Conservation (phyloP, 2,113 vertebrate species). For the Tragelaphus strepsiceros region DNA sequence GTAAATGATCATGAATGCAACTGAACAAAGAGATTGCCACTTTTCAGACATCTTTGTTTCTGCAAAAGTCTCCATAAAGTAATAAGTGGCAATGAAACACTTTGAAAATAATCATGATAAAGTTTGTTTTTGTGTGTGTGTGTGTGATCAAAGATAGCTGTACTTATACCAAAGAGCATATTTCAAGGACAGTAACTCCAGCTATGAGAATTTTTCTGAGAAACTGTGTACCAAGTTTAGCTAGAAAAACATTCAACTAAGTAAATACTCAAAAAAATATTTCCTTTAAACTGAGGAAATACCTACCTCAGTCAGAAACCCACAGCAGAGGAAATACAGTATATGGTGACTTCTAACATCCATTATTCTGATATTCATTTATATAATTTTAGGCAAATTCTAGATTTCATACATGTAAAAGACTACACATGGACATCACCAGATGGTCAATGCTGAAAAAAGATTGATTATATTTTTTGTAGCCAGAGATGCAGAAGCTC, state of each 20-base stretch:
- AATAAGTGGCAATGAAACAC: conserved; percentile 41
- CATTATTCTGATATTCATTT: background rate
- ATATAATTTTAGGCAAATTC: background rate
- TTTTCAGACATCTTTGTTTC: background rate
- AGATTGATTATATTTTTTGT: background rate
- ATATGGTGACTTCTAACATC: background rate
- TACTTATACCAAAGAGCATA: background rate
- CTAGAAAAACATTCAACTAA: background rate
- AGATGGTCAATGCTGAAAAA: background rate
- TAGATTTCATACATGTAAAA: background rate
- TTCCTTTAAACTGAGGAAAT: background rate
- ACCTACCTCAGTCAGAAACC: background rate
- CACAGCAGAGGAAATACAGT: background rate
- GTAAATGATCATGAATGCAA: conserved; percentile 9
- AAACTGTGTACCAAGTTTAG: background rate
- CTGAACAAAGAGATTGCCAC: background rate
- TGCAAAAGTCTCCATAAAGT: background rate
- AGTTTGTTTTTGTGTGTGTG: background rate
- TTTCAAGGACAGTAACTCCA: conserved; percentile 28
- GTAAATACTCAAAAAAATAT: background rate
- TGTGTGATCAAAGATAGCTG: conserved; percentile 20
- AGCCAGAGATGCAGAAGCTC: background rate
- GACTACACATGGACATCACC: background rate
- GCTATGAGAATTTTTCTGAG: background rate
- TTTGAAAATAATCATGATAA: conserved; percentile 1